Evolutionary conservation across 2,797 vertebrate genomes (phyloP).

Genomic region (Ara ararauna): DNA sequence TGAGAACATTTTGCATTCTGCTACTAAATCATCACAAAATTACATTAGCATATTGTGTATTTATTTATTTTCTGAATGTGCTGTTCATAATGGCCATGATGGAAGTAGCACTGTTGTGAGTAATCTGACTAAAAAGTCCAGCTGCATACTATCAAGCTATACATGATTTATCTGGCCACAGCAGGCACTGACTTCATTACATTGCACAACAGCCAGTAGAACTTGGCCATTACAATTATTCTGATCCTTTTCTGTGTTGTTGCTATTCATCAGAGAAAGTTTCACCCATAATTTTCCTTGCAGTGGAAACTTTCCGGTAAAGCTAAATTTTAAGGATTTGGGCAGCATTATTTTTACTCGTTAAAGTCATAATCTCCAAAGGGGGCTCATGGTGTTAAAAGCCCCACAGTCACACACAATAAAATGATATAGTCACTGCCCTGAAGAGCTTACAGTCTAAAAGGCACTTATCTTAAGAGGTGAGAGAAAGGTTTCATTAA

Average conservation of each 20-base stretch:
- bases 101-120: neutral
- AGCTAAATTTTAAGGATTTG: neutral
- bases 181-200: constrained; percentile 40
- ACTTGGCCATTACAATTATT: constrained; percentile 20
- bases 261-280: constrained; percentile 29
- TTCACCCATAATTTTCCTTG: neutral
- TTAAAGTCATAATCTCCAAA: neutral
- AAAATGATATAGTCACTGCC: neutral
- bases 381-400: neutral
- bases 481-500: constrained; percentile 14
- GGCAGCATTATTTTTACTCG: neutral
- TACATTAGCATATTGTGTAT: constrained; percentile 34
- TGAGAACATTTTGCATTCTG: neutral
- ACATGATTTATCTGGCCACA: constrained; percentile 41
- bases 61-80: constrained; percentile 5
- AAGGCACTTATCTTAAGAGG: neutral
- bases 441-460: neutral
- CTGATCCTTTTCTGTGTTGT: neutral
- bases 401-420: neutral
- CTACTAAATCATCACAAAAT: constrained; percentile 42
- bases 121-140: constrained; percentile 28
- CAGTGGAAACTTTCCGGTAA: constrained; percentile 6
- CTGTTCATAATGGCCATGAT: neutral
- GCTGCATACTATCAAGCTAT: constrained; percentile 1
- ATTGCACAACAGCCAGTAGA: neutral